Conservation (phyloP, 1,140 invertebrate species). For the Sitodiplosis mosellana region DNA sequence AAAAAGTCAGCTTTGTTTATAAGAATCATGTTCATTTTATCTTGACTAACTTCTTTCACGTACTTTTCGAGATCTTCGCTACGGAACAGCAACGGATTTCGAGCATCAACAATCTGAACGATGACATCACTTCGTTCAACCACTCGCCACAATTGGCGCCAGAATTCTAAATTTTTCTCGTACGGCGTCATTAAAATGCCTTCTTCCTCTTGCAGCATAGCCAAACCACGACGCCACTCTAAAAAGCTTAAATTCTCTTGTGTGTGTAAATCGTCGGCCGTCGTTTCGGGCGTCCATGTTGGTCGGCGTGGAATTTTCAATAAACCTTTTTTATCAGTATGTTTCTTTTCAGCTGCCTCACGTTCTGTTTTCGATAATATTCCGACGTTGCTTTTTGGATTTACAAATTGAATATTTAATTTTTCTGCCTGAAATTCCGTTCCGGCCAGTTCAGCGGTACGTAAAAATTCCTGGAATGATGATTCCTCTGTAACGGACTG, state of each 20-base stretch:
- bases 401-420: constrained; percentile 45
- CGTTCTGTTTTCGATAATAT: constrained; percentile 45
- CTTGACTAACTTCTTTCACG: constrained; percentile 62
- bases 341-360: constrained; percentile 33
- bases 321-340: constrained; percentile 42
- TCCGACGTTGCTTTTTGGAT: constrained; percentile 36
- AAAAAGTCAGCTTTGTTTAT: constrained; percentile 96
- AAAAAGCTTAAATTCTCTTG: constrained; percentile 69
- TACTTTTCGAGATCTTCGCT: constrained; percentile 90
- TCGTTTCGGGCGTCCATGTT: constrained; percentile 54
- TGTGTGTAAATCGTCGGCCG: constrained; percentile 53
- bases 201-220: constrained; percentile 60
- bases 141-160: constrained; percentile 97
- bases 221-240: constrained; percentile 69
- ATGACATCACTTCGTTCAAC: constrained; percentile 91
- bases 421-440: constrained; percentile 87
- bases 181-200: constrained; percentile 75
- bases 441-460: constrained; percentile 81
- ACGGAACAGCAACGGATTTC: constrained; percentile 89
- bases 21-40: constrained; percentile 69
- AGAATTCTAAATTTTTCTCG: constrained; percentile 96
- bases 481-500: constrained; percentile 91
- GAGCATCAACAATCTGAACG: constrained; percentile 89
- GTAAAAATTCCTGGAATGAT: constrained; percentile 87
- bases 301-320: constrained; percentile 74